Evolutionary conservation across 53 echinoderm and acorn worm species (phyloP), one percentile per base, ranked within the genome.

Genomic region (Pentamera pediparva): DNA sequence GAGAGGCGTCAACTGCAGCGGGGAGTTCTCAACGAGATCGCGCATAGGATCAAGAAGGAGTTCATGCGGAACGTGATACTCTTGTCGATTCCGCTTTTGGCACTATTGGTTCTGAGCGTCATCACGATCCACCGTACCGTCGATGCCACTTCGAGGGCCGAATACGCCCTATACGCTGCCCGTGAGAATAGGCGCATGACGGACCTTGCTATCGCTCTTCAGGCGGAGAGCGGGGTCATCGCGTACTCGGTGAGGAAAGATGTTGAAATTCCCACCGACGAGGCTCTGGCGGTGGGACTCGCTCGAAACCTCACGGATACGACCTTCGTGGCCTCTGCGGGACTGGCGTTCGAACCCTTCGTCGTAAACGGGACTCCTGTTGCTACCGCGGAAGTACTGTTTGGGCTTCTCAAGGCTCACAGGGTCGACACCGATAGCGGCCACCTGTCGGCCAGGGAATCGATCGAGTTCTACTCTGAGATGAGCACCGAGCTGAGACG

Each of bases 221-320:
- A 84, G 37, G 70, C 40, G 30, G 84, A 84, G 71, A 69, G 84
- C 7, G 78, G 78, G 0, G 17, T 84, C 47, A 78, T 59, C 3
- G 78, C 60, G 9, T 78, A n/a, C n/a, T n/a, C n/a, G n/a, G n/a
- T n/a, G n/a, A n/a, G n/a, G n/a, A n/a, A n/a, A n/a, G n/a, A n/a
- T n/a, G n/a, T n/a, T n/a, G n/a, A n/a, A n/a, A n/a, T n/a, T n/a
- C n/a, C n/a, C n/a, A n/a, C n/a, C n/a, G n/a, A n/a, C n/a, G n/a
- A n/a, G n/a, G n/a, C n/a, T n/a, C n/a, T n/a, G n/a, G n/a, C n/a
- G n/a, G n/a, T 78, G 12, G 31, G 21, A 24, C 70, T 30, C 6
- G 33, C 37, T 2, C 72, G 78, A 9, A 37, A 39, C 11, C 11
- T 5, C 0, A 78, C 69, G 3, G 59, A 26, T 32, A 12, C 1